Base-by-base conservation (phyloP, 2,888 invertebrate genomes). In the Rhabditoides inermis region DNA sequence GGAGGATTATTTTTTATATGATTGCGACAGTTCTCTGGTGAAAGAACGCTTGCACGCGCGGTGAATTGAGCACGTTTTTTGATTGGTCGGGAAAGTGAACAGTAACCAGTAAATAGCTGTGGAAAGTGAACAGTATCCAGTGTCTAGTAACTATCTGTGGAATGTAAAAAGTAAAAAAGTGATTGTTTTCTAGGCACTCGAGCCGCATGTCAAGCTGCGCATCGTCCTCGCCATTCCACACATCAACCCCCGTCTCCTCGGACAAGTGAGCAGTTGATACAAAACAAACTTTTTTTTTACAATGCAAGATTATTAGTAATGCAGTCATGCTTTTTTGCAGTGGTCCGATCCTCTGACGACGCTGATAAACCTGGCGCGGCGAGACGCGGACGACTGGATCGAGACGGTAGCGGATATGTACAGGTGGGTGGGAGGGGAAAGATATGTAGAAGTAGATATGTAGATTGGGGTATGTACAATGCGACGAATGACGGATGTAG, bases 381-480 rank as follows among this genome's bases (percentile, higher is more conserved):
- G 58, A 36, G 68, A 68, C 30, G 57, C 68, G n/a, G 68, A 69
- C 45, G 64, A 69, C 37, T 68, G 68, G 68, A 57, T 68, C 3
- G 60, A 64, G 36, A 53, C 60, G n/a, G 49, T 66, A 12, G 59
- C 65, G 5, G 63, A 67, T n/a, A 53, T 67, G 50, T 60, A 59
- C 28, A 53, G 58, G 55, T 50, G 25, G 32, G 22, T 32, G 28
- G 10, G 20, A 18, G 2, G n/a, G n/a, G n/a, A n/a, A n/a, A n/a
- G n/a, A n/a, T n/a, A n/a, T n/a, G n/a, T n/a, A n/a, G n/a, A n/a
- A n/a, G n/a, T n/a, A n/a, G n/a, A n/a, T n/a, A n/a, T n/a, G n/a
- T n/a, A n/a, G n/a, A n/a, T n/a, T n/a, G n/a, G n/a, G n/a, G n/a
- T n/a, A n/a, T n/a, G n/a, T n/a, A n/a, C n/a, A n/a, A n/a, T n/a